Percentiles rank a stretch among this genome's conserved stretches.
phyloP scores from a whole-genome alignment of 2,797 vertebrate genomes.

The Lepilemur ruficaudatus region DNA sequence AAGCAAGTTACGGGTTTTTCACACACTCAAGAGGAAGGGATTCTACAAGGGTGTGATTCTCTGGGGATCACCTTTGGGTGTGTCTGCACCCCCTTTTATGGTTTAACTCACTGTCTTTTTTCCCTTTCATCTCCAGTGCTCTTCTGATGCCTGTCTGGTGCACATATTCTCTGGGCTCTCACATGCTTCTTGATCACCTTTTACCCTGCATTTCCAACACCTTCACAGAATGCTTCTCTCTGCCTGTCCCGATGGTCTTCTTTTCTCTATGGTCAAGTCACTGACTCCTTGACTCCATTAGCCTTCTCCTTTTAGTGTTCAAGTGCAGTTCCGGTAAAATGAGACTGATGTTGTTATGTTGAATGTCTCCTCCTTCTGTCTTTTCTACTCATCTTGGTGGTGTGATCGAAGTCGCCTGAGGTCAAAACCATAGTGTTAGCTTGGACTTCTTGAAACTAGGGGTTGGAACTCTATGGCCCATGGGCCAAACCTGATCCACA shows the following conservation, averaged over 20 bases:
- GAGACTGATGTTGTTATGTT: not conserved
- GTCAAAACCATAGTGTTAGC: not conserved
- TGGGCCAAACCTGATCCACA: not conserved
- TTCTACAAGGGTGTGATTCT: not conserved
- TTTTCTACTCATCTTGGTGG: not conserved
- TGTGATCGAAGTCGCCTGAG: not conserved
- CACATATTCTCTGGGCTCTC: not conserved
- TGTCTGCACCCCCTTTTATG: not conserved
- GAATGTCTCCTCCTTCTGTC: not conserved
- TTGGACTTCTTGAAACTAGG: not conserved
- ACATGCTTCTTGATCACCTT: not conserved
- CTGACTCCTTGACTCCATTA: not conserved
- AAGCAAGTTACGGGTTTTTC: not conserved
- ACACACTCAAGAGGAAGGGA: not conserved
- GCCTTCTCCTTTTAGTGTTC: not conserved
- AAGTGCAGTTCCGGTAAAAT: not conserved
- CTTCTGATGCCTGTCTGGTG: not conserved
- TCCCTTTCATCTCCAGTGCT: not conserved
- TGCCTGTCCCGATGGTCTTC: not conserved
- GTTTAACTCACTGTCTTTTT: not conserved
- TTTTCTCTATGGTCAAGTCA: not conserved
- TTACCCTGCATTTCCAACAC: not conserved
- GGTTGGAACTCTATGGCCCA: not conserved
- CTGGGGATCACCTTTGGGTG: not conserved
- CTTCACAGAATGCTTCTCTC: not conserved